A percentile compares a stretch with the other conserved stretches of the same genome.
Evolutionary conservation across 2,113 vertebrate genomes (phyloP).

Genomic region (Hucho hucho): DNA sequence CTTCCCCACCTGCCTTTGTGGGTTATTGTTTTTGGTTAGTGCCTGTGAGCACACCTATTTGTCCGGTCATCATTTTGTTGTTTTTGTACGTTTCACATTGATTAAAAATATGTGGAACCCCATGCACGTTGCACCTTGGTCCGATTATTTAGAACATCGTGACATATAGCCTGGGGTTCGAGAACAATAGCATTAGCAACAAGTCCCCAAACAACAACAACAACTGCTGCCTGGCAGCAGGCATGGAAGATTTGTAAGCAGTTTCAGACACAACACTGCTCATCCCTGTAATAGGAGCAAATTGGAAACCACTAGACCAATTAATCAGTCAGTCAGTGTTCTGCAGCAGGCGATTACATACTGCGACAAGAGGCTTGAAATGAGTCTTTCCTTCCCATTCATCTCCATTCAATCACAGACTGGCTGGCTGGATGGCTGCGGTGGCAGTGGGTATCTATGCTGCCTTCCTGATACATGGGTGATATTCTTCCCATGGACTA

Average conservation of each 20-base stretch:
- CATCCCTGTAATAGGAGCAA: conserved; percentile 45
- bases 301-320: conserved; percentile 54
- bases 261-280: not conserved
- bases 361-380: conserved; percentile 59
- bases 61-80: no score
- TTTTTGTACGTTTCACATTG: no score
- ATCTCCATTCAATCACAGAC: conserved; percentile 43
- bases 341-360: conserved; percentile 45
- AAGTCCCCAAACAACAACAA: not conserved
- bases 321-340: conserved; percentile 54
- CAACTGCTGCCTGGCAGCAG: not conserved
- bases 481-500: conserved; percentile 50
- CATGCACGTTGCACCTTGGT: no score
- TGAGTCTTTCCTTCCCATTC: conserved; percentile 44
- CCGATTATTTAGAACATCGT: no score
- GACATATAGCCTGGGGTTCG: no score
- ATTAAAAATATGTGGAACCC: no score
- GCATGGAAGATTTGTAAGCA: no score
- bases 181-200: not conserved
- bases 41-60: no score
- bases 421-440: not conserved
- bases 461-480: conserved; percentile 37
- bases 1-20: no score
- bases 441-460: conserved; percentile 9
- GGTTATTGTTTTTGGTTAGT: no score